Evolutionary conservation across 2,888 invertebrate genomes (phyloP).

Genomic region (Hydriomena furcata): DNA sequence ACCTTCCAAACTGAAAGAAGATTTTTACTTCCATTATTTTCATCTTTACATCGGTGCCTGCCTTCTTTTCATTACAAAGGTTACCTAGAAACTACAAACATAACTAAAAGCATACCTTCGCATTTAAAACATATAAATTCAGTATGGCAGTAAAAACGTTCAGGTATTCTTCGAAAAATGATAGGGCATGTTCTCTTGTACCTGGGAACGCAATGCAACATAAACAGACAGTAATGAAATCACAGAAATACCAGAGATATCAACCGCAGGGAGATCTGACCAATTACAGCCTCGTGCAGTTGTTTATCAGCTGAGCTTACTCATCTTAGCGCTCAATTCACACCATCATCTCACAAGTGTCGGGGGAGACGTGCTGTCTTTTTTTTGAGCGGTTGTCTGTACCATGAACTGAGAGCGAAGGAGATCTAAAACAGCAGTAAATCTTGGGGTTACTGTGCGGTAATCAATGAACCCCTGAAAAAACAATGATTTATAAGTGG

Average conservation of each 20-base stretch:
- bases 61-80: too few relatives aligned
- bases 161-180: background rate
- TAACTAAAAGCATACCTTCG: too few relatives aligned
- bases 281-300: constrained; percentile 73
- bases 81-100: too few relatives aligned
- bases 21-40: too few relatives aligned
- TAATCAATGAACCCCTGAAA: too few relatives aligned
- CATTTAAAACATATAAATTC: too few relatives aligned
- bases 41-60: too few relatives aligned
- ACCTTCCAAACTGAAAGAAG: too few relatives aligned
- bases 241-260: constrained; percentile 47
- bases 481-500: constrained; percentile 33
- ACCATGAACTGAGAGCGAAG: constrained; percentile 6
- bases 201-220: constrained; percentile 5
- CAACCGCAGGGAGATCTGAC: constrained; percentile 60
- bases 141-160: too few relatives aligned
- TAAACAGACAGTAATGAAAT: constrained; percentile 39
- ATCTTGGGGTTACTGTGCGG: too few relatives aligned
- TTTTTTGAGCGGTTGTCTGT: constrained; percentile 50
- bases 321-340: constrained; percentile 80
- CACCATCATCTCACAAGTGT: constrained; percentile 81
- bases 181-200: background rate
- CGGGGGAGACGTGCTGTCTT: constrained; percentile 61
- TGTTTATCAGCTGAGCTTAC: constrained; percentile 77
- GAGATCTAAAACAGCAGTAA: too few relatives aligned